Conservation (phyloP, 2,797 vertebrate genomes). For the Rhinatrema bivittatum region DNA sequence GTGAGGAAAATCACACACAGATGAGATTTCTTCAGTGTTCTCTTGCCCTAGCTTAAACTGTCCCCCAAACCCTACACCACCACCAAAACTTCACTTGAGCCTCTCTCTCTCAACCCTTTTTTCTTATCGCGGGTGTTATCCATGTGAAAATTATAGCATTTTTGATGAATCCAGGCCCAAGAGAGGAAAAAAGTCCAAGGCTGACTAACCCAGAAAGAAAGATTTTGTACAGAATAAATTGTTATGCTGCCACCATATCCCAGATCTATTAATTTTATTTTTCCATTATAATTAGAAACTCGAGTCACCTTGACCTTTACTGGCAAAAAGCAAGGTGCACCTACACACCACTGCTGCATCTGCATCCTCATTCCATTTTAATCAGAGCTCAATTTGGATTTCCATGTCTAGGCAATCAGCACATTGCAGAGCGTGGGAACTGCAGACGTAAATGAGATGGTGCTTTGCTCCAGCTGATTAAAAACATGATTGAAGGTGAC, state of each 20-base stretch:
- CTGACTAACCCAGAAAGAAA: neutral
- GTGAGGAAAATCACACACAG: no score
- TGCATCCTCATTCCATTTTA: conserved; percentile 47
- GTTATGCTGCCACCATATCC: neutral
- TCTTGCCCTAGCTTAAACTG: no score
- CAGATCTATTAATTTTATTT: conserved; percentile 1
- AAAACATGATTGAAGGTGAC: conserved; percentile 55
- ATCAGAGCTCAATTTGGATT: conserved; percentile 47
- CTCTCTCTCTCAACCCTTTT: no score
- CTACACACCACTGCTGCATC: conserved; percentile 20
- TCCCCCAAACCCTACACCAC: no score
- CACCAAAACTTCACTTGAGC: no score
- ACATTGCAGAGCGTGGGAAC: conserved; percentile 27
- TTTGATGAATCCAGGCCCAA: no score
- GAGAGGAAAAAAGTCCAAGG: no score
- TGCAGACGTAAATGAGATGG: conserved; percentile 53
- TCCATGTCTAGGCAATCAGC: conserved; percentile 36
- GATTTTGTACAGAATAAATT: conserved; percentile 2
- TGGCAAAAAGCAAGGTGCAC: conserved; percentile 14
- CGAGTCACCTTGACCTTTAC: conserved; percentile 40
- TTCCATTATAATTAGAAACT: conserved; percentile 22
- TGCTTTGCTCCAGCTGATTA: conserved; percentile 45
- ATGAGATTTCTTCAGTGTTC: no score
- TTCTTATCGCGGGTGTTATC: no score
- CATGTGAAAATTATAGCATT: no score